Percentiles rank a stretch among this genome's conserved stretches.
Evolutionary conservation across 2,113 vertebrate species (phyloP).

Genomic region (Gambusia holbrooki): DNA sequence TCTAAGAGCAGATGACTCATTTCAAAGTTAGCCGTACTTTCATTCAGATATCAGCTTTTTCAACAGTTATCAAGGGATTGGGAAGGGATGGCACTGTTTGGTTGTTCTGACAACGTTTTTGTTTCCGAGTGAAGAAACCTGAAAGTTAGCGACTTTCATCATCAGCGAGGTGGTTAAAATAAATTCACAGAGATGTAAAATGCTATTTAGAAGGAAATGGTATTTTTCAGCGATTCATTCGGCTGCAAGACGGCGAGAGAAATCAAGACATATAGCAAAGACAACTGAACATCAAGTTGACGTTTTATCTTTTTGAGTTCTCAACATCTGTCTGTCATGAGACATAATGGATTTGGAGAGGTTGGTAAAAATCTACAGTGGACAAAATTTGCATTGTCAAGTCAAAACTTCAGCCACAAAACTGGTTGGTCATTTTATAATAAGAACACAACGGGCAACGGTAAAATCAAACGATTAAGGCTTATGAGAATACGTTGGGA

Average conservation of each 20-base stretch:
- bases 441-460: not conserved
- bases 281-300: no score
- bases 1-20: slow-evolving; percentile 42
- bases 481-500: not conserved
- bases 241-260: no score
- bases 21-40: slow-evolving; percentile 24
- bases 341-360: no score
- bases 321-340: no score
- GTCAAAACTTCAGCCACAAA: no score
- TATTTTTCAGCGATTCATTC: no score
- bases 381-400: no score
- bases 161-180: not conserved
- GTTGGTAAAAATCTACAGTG: no score
- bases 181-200: not conserved
- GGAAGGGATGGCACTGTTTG: not conserved
- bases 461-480: not conserved
- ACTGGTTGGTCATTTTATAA: not conserved
- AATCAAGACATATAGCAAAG: no score
- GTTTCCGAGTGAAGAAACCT: not conserved
- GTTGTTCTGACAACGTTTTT: not conserved
- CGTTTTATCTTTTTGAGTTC: no score
- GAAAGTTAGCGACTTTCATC: not conserved
- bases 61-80: not conserved
- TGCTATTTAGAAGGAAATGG: no score
- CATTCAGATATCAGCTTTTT: not conserved